Conservation (phyloP, 2,888 invertebrate genomes). For the Thera britannica region DNA sequence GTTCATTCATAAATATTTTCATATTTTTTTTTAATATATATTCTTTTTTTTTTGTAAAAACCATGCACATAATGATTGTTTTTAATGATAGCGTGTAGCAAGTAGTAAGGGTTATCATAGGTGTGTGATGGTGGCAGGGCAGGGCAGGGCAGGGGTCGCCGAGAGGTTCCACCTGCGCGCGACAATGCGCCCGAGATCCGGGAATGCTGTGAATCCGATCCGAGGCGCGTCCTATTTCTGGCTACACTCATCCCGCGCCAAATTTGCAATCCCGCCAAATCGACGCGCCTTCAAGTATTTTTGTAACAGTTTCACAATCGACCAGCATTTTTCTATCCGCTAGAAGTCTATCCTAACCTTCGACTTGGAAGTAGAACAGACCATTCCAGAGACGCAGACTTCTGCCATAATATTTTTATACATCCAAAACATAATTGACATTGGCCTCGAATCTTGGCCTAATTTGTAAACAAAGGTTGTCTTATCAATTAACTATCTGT, state of each 20-base stretch:
- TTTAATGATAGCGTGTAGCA: no score
- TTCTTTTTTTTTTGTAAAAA: no score
- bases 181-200: constrained; percentile 61
- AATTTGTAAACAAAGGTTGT: constrained; percentile 47
- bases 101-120: not conserved
- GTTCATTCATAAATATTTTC: no score
- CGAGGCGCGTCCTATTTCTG: constrained; percentile 75
- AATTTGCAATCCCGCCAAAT: constrained; percentile 83
- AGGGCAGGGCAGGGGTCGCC: not conserved
- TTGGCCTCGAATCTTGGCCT: constrained; percentile 75
- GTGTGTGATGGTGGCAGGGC: constrained; percentile 4
- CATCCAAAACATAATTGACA: constrained; percentile 68
- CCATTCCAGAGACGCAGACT: constrained; percentile 20
- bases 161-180: constrained; percentile 53
- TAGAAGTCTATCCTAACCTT: constrained; percentile 51
- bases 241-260: constrained; percentile 76
- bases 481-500: constrained; percentile 20
- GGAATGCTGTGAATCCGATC: constrained; percentile 81
- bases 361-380: constrained; percentile 39
- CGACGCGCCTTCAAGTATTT: constrained; percentile 78
- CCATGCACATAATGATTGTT: no score
- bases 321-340: constrained; percentile 51
- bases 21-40: no score
- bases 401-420: constrained; percentile 30
- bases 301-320: constrained; percentile 79